Evolutionary conservation across 2,797 vertebrate genomes (phyloP).

Genomic region (Oreochromis mossambicus): DNA sequence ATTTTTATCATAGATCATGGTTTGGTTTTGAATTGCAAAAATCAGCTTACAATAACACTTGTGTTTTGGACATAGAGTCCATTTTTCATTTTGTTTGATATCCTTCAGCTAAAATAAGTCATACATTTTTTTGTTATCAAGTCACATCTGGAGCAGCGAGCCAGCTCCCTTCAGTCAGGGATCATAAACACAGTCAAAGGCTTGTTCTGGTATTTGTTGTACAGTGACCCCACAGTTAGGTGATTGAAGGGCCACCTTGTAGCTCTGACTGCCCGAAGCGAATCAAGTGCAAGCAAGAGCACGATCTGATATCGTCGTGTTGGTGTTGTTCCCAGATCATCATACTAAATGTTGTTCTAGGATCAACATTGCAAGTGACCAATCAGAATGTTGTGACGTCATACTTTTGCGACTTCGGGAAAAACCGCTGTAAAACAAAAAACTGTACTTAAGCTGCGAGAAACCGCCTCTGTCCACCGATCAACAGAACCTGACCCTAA

Average conservation of each 20-base stretch:
- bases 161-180: neutral
- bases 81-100: slow-evolving; percentile 10
- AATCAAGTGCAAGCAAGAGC: neutral
- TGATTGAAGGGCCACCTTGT: slow-evolving; percentile 23
- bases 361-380: too few relatives aligned
- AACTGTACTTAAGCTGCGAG: too few relatives aligned
- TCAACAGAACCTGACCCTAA: too few relatives aligned
- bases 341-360: too few relatives aligned
- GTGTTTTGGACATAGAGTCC: neutral
- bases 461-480: too few relatives aligned
- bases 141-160: slow-evolving; percentile 4
- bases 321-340: too few relatives aligned
- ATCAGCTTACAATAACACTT: neutral
- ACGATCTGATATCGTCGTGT: too few relatives aligned
- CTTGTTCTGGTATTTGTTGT: slow-evolving; percentile 12
- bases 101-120: slow-evolving; percentile 12
- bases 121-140: slow-evolving; percentile 16
- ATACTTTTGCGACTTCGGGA: too few relatives aligned
- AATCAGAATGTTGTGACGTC: too few relatives aligned
- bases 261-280: neutral
- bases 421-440: too few relatives aligned
- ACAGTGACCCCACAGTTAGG: neutral
- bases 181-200: slow-evolving; percentile 25
- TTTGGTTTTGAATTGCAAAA: slow-evolving; percentile 7
- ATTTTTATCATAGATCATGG: slow-evolving; percentile 16